Base-by-base conservation (phyloP, 2,113 vertebrate genomes). In the Macroglossus sobrinus region DNA sequence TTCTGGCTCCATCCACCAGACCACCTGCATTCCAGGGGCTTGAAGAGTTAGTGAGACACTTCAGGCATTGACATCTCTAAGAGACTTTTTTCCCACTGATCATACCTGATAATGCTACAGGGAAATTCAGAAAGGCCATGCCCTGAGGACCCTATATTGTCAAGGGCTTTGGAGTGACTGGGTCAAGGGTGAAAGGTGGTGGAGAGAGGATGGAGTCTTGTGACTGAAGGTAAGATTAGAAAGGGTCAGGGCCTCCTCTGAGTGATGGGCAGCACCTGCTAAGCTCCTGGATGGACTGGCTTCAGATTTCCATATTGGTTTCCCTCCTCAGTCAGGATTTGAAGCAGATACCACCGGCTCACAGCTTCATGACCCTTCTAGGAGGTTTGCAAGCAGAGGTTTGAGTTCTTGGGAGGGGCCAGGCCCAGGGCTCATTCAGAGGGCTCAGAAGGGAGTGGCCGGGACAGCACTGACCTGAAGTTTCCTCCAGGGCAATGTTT, bases 261-360 rank as follows among this genome's bases (percentile, higher is more conserved):
- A 63, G 38, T 21, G 71, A 66, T 19, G 14, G 64, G 90, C n/a
- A 59, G 59, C 72, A n/a, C 68, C 84, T 2, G 7, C 43, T 9
- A 33, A 61, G 81, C 90, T 86, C 43, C 35, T 0, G 1, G 47
- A 66, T 43, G 61, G 50, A 28, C 4, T 0, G 19, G 97, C 78
- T 88, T 97, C 85, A 47, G 84, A 63, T 97, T 96, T 84, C 97
- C 94, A 85, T 96, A 96, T 93, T 97, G 74, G 82, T 84, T 97
- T 98, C 87, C 82, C 64, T 96, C 57, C 40, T 35, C 22, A 4
- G 72, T 40, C 81, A 75, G 93, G 96, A 93, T 92, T 64, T 89
- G 94, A 94, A 84, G 72, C 50, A 91, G 93, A 82, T 71, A 93
- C 72, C 22, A 7, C 38, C 59, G 0, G 91, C 82, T 96, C 72